Evolutionary conservation across 2,113 vertebrate genomes (phyloP).

Genomic region (Solea senegalensis): DNA sequence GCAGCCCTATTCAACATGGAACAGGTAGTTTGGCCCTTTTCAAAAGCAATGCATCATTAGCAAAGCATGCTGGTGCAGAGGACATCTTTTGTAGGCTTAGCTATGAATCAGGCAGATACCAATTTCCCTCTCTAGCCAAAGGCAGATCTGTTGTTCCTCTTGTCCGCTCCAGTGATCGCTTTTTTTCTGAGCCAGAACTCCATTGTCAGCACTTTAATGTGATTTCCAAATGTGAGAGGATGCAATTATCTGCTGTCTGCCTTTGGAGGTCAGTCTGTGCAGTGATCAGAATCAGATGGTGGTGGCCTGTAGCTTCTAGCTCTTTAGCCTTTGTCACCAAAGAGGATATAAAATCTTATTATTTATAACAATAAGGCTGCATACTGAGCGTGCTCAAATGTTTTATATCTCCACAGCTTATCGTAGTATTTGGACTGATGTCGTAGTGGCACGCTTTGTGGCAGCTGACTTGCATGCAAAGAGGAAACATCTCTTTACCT

Average conservation of each 20-base stretch:
- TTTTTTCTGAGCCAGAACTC: slow-evolving; percentile 43
- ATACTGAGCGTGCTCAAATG: slow-evolving; percentile 4
- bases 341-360: slow-evolving; percentile 26
- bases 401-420: not conserved
- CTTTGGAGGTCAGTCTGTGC: slow-evolving; percentile 38
- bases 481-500: not conserved
- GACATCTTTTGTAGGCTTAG: slow-evolving; percentile 51
- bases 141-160: slow-evolving; percentile 48
- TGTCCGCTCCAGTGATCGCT: slow-evolving; percentile 24
- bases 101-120: slow-evolving; percentile 50
- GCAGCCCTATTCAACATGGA: slow-evolving; percentile 29
- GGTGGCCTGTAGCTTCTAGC: slow-evolving; percentile 13
- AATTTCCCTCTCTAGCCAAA: slow-evolving; percentile 32
- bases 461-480: no score
- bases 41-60: slow-evolving; percentile 53
- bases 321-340: slow-evolving; percentile 18
- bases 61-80: slow-evolving; percentile 43
- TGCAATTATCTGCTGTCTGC: slow-evolving; percentile 59
- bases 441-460: not conserved
- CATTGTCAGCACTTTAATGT: slow-evolving; percentile 62
- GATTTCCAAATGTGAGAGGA: slow-evolving; percentile 54
- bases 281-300: slow-evolving; percentile 23
- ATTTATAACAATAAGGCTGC: slow-evolving; percentile 4
- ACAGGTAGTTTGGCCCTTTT: slow-evolving; percentile 55
- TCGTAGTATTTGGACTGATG: not conserved